Base-by-base conservation (phyloP, 2,888 invertebrate genomes). In the Plagiodera versicolora region DNA sequence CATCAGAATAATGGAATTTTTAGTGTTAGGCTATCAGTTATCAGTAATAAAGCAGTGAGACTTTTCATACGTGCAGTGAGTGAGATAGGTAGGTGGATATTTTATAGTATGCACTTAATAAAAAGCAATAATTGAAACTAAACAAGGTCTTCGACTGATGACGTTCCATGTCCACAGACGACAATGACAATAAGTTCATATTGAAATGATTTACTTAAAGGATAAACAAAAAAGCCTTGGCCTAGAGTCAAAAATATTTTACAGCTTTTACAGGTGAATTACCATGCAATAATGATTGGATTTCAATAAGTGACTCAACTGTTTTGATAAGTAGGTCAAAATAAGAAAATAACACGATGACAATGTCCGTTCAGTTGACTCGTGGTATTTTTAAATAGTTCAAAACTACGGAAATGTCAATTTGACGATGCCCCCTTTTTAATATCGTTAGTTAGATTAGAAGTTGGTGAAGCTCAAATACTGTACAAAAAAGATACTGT, bases 81-180 rank as follows among this genome's bases (percentile, higher is more conserved):
- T 24, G 24, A 24, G 24, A 6, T 24, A 24, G 24, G 24, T 24
- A 24, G 3, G 6, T 3, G 24, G n/a, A n/a, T n/a, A n/a, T n/a
- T n/a, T 32, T 4, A 11, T 10, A 32, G 11, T 14, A 39, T 48
- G 46, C 30, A 46, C 9, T 11, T 53, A 53, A 20, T 50, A 28
- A 60, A 63, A 65, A 57, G 60, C 58, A 54, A 63, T 57, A 59
- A 63, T 44, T 56, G 49, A 51, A 58, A 51, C 45, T 50, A 39
- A 65, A 49, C 70, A 70, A 70, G 70, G 69, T 66, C 68, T 68
- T 58, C 58, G 44, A 16, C 54, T 9, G 14, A 54, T 69, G 69
- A 72, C 71, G 70, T 70, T 65, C 66, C 44, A 51, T 57, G 61
- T 58, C n/a, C 11, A 39, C 39, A 65, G 61, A 64, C 63, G 68